Evolutionary conservation across 2,888 invertebrate species (phyloP).

Genomic region (Gymnocheta viridis): DNA sequence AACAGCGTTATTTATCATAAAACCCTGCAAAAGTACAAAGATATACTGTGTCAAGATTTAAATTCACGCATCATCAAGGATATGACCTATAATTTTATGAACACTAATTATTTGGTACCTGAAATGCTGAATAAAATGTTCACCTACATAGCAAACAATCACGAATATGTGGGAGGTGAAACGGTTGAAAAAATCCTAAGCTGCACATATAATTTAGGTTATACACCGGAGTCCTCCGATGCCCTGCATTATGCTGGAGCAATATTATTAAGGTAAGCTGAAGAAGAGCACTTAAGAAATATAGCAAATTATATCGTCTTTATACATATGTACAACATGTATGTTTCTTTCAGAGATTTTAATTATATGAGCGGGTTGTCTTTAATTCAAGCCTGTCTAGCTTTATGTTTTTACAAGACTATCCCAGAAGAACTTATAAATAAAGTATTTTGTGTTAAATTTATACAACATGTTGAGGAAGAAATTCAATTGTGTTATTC

Average conservation of each 20-base stretch:
- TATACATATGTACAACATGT: too few species aligned
- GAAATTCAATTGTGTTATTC: constrained; percentile 84
- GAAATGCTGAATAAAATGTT: constrained; percentile 82
- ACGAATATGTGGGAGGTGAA: constrained; percentile 82
- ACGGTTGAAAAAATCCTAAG: constrained; percentile 83
- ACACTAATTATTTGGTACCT: constrained; percentile 82
- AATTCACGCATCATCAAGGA: constrained; percentile 83
- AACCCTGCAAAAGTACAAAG: constrained; percentile 80
- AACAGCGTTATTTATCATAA: constrained; percentile 78
- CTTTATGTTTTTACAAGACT: constrained; percentile 83
- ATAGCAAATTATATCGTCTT: not conserved
- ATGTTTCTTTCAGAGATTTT: constrained; percentile 83
- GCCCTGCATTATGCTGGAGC: constrained; percentile 81
- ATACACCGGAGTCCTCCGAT: constrained; percentile 81
- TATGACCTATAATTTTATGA: constrained; percentile 81
- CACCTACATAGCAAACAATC: constrained; percentile 82
- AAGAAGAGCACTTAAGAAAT: not conserved
- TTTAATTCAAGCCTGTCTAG: constrained; percentile 83
- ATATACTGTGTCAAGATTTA: constrained; percentile 76
- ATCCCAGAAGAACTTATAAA: constrained; percentile 83
- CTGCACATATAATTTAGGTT: constrained; percentile 83
- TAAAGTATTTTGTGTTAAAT: constrained; percentile 84
- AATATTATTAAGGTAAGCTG: constrained; percentile 82
- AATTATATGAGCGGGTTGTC: constrained; percentile 83
- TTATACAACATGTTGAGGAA: constrained; percentile 84